Evolutionary conservation across 2,113 vertebrate species (phyloP).

Genomic region (Cyprinodon brontotheroides): DNA sequence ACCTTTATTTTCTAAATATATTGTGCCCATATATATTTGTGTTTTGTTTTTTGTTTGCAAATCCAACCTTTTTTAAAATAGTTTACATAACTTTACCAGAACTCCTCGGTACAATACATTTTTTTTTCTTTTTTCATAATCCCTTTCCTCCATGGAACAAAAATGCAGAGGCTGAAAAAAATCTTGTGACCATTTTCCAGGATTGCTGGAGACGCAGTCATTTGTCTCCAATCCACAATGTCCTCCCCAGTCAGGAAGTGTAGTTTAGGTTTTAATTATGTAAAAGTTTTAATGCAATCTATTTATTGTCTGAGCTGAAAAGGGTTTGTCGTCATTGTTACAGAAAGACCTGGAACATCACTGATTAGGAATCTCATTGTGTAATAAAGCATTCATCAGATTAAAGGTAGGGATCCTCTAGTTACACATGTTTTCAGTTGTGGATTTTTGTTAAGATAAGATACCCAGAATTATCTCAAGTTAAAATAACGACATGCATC

Average conservation of each 20-base stretch:
- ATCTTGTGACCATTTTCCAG: background rate
- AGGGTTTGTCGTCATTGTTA: too few species aligned
- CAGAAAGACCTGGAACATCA: background rate
- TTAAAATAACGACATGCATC: constrained; percentile 17
- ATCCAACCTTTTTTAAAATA: background rate
- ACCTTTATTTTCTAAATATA: constrained; percentile 18
- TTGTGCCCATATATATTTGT: too few species aligned
- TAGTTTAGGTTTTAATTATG: background rate
- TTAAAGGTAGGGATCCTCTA: background rate
- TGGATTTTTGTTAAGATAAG: background rate
- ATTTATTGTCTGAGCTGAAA: background rate
- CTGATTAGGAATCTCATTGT: background rate
- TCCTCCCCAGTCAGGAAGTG: background rate
- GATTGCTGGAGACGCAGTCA: background rate
- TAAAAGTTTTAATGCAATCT: background rate
- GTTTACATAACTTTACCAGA: background rate
- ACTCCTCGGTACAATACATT: background rate
- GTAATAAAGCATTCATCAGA: background rate
- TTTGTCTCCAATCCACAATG: background rate
- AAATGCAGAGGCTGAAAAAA: too few species aligned
- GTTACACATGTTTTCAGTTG: background rate
- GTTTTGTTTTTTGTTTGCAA: constrained; percentile 9
- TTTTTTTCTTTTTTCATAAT: background rate
- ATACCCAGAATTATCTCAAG: background rate
- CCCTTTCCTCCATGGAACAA: too few species aligned